Conservation (phyloP, 2,888 invertebrate genomes). For the Hanleya hanleyi region DNA sequence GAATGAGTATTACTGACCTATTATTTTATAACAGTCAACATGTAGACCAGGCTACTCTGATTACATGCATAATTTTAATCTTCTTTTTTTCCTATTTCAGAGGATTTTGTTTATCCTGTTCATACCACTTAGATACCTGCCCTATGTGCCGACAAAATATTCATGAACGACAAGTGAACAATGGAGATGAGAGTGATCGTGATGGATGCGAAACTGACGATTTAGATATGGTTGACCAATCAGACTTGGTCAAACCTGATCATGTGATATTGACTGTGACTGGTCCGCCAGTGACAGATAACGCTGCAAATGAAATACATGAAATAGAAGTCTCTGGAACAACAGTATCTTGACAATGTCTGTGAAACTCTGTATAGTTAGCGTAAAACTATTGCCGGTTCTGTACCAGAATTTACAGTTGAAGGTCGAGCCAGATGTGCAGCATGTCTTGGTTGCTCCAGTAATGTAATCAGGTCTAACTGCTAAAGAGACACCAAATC, state of each 20-base stretch:
- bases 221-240: not conserved
- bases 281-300: not conserved
- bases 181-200: not conserved
- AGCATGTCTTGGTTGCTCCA: too few relatives aligned
- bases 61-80: not conserved
- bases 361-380: too few relatives aligned
- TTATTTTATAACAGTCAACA: too few relatives aligned
- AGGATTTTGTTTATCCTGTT: conserved; percentile 83
- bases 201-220: not conserved
- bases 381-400: too few relatives aligned
- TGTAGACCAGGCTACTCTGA: not conserved
- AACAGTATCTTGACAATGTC: not conserved
- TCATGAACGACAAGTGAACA: conserved; percentile 47
- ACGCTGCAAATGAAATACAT: not conserved
- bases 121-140: conserved; percentile 84
- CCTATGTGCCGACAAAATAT: conserved; percentile 89
- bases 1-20: too few relatives aligned
- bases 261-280: not conserved
- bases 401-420: too few relatives aligned
- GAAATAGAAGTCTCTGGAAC: not conserved
- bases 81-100: conserved; percentile 75
- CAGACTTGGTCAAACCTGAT: not conserved
- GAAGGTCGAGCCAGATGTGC: too few relatives aligned
- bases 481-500: too few relatives aligned
- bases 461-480: too few relatives aligned